Evolutionary conservation across 2,113 vertebrate genomes (phyloP).

Genomic region (Zingel zingel): DNA sequence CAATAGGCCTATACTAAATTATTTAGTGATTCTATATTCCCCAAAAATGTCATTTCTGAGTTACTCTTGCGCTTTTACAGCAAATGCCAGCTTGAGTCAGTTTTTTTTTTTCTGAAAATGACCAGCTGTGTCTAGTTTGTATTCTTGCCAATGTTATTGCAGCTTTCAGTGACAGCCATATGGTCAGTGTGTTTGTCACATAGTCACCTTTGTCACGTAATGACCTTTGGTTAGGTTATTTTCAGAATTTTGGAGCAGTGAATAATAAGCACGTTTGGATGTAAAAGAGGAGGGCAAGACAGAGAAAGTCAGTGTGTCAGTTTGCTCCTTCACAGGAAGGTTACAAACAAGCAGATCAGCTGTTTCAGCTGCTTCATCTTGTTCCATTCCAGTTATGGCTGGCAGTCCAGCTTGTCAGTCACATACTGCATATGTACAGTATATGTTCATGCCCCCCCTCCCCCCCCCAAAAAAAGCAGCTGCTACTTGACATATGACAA

Average conservation of each 20-base stretch:
- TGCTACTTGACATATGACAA: neutral
- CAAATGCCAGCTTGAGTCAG: conserved; percentile 11
- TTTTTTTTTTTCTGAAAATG: conserved; percentile 8
- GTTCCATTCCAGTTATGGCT: neutral
- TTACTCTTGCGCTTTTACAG: conserved; percentile 3
- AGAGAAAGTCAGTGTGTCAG: conserved; percentile 27
- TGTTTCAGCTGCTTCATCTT: conserved; percentile 23
- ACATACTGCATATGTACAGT: neutral
- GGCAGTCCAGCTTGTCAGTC: too few species aligned
- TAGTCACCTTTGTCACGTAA: conserved; percentile 51
- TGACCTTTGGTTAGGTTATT: conserved; percentile 59
- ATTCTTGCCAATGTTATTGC: conserved; percentile 47
- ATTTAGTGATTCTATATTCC: neutral
- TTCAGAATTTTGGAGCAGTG: conserved; percentile 30
- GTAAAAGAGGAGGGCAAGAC: conserved; percentile 13
- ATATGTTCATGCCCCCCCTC: neutral
- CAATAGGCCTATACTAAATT: neutral
- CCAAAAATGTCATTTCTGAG: conserved; percentile 1
- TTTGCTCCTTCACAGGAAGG: conserved; percentile 28
- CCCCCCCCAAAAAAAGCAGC: neutral
- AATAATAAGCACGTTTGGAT: conserved; percentile 23
- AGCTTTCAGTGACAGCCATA: conserved; percentile 69
- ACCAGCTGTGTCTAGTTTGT: conserved; percentile 58
- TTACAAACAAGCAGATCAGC: conserved; percentile 19
- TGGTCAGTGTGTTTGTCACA: conserved; percentile 56